A percentile compares a stretch with the other conserved stretches of the same genome.
Conservation (phyloP, 2,797 vertebrate genomes). For the Limosa lapponica region DNA sequence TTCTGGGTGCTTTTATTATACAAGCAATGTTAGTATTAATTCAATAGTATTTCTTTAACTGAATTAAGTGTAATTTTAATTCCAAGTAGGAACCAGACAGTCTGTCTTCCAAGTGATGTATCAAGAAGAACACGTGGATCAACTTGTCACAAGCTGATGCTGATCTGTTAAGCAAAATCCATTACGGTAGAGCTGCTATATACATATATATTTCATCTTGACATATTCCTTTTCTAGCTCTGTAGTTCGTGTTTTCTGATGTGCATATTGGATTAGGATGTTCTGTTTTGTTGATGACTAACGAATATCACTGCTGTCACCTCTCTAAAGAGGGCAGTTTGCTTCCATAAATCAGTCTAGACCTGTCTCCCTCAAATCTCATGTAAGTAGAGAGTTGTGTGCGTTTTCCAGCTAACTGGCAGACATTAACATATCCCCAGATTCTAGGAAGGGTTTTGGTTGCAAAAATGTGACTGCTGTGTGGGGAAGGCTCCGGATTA, state of each 20-base stretch:
- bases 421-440: neutral
- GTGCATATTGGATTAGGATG: neutral
- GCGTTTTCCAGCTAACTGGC: neutral
- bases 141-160: neutral
- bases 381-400: neutral
- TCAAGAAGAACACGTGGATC: neutral
- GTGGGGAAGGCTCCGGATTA: neutral
- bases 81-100: neutral
- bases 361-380: neutral
- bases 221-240: neutral
- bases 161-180: neutral
- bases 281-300: neutral
- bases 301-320: neutral
- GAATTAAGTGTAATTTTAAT: neutral
- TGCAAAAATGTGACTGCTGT: neutral
- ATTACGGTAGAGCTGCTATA: neutral
- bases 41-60: neutral
- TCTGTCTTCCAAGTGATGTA: neutral
- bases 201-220: neutral
- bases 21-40: neutral
- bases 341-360: neutral
- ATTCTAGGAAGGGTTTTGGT: neutral
- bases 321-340: neutral
- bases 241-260: neutral
- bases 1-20: neutral